Evolutionary conservation across 92 coral and sea anemone species (phyloP).

Genomic region (Palythoa heliodiscus): DNA sequence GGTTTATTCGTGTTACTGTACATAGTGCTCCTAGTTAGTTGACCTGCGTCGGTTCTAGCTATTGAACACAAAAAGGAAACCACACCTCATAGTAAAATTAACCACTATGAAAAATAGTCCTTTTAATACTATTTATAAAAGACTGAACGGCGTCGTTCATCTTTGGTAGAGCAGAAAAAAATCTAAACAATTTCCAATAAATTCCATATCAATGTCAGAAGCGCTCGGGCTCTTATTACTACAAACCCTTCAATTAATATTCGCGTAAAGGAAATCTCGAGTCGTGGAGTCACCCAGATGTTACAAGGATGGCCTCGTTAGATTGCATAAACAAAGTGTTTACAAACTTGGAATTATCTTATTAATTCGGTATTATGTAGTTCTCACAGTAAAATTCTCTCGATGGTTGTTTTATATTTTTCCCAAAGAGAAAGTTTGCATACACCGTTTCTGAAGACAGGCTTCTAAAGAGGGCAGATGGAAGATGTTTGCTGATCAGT

Average conservation of each 20-base stretch:
- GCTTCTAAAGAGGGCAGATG: constrained; percentile 80
- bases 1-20: constrained; percentile 2
- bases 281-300: constrained; percentile 89
- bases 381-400: constrained; percentile 31
- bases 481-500: constrained; percentile 36
- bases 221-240: constrained; percentile 64
- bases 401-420: constrained; percentile 49
- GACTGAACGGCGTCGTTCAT: constrained; percentile 80
- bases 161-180: constrained; percentile 68
- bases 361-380: constrained; percentile 77
- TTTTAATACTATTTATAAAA: constrained; percentile 63
- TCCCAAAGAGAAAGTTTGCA: constrained; percentile 55
- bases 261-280: constrained; percentile 47
- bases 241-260: constrained; percentile 58
- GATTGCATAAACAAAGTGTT: constrained; percentile 76
- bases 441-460: constrained; percentile 43
- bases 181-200: constrained; percentile 92
- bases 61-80: constrained; percentile 53
- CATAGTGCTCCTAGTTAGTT: not conserved
- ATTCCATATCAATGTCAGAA: constrained; percentile 90
- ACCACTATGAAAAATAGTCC: constrained; percentile 50
- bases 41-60: constrained; percentile 23
- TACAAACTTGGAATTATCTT: constrained; percentile 76
- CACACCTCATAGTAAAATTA: constrained; percentile 67
- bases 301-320: constrained; percentile 66